Percentiles rank a stretch among this genome's conserved stretches.
Conservation (phyloP, 2,888 invertebrate species). For the Hemistola chrysoprasaria region DNA sequence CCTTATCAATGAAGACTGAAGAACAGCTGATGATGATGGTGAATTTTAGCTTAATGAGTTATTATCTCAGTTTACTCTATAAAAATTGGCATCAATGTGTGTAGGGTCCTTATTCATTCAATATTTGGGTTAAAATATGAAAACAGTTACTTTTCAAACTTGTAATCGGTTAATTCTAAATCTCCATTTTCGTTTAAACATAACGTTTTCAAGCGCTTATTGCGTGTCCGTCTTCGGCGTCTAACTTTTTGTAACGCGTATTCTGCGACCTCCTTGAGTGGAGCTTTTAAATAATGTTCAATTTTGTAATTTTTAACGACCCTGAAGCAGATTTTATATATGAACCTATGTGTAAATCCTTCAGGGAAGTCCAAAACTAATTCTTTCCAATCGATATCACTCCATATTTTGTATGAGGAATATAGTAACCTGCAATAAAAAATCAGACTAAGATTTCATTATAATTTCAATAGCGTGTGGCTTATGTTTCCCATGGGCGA, state of each 20-base stretch:
- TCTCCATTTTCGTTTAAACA: slow-evolving; percentile 43
- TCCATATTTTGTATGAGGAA: slow-evolving; percentile 57
- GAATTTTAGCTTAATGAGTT: no score
- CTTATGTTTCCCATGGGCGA: no score
- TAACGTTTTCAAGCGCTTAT: slow-evolving; percentile 52
- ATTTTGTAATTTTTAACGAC: slow-evolving; percentile 30
- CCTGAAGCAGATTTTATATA: slow-evolving; percentile 38
- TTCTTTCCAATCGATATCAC: slow-evolving; percentile 66
- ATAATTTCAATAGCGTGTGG: no score
- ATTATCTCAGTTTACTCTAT: no score
- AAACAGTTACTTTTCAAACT: slow-evolving; percentile 14
- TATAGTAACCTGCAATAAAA: slow-evolving; percentile 54
- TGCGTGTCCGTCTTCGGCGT: slow-evolving; percentile 26
- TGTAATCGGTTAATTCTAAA: slow-evolving; percentile 35
- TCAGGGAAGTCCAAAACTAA: slow-evolving; percentile 52
- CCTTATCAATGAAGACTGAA: no score
- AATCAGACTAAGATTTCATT: no score
- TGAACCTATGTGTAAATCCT: slow-evolving; percentile 54
- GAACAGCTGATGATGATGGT: no score
- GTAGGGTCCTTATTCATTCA: no score
- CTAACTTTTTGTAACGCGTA: slow-evolving; percentile 33
- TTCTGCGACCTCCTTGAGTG: slow-evolving; percentile 45
- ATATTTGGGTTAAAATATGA: not conserved
- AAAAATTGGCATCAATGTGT: no score
- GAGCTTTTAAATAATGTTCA: slow-evolving; percentile 38